Base-by-base conservation (phyloP, 2,113 vertebrate genomes). In the Sylvia atricapilla region DNA sequence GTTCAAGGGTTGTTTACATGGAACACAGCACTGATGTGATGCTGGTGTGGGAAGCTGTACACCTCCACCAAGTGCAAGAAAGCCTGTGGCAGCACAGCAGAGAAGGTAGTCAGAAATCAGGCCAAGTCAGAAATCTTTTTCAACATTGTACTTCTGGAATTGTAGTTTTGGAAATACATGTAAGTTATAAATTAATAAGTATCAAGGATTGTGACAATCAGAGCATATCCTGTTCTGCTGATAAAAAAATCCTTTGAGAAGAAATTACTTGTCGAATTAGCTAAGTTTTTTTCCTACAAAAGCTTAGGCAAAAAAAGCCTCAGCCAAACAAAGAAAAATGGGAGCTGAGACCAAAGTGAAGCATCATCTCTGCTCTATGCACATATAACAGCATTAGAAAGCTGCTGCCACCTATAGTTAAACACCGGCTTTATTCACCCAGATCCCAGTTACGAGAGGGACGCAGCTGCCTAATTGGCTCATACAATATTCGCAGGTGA, bases 321-420 rank as follows among this genome's bases (percentile, higher is more conserved):
- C 78, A 78, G 63, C 47, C 86, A 84, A 88, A 81, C 55, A 60
- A 88, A 74, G n/a, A 75, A 52, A 47, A 76, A 46, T 8, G 62
- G 70, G 59, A 75, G 30, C 39, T 60, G 62, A 81, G 47, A 52
- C 78, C 41, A 55, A 49, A 89, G 73, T 25, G 83, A 93, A 70
- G 62, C 73, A 93, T 79, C 68, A 72, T 33, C 66, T 81, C 63
- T 0, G 2, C 74, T 82, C 67, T 41, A 41, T 1, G 47, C 74
- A 74, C 39, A 28, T 4, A 2, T 13, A 73, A 76, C 47, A 95
- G 89, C n/a, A 31, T 73, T 23, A 94, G 90, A 93, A 96, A 90
- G 47, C 87, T 91, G 84, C 93, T 90, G 91, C 95, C 93, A 94
- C 89, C 95, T 97, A 78, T 94, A 70, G 95, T 84, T 92, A 84